These are phyloP conservation scores for Furcula furcula DNA, from an alignment of 2,888 invertebrate species.

Conservation along the genomic window DNA sequence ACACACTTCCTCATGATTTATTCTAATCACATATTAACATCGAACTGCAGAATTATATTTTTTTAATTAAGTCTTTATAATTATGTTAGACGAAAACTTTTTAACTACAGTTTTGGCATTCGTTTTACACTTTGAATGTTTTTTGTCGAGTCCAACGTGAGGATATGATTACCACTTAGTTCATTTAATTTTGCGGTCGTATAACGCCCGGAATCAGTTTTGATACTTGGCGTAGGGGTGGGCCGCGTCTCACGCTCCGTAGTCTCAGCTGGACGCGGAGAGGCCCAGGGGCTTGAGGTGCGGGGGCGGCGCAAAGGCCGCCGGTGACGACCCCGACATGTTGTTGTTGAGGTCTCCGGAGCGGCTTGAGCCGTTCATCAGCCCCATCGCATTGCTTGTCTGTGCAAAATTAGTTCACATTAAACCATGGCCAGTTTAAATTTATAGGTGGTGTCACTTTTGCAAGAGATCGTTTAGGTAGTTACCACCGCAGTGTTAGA, in stretches of 20 bases:
- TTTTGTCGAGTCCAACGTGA: conserved; percentile 22
- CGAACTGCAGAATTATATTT: conserved; percentile 9
- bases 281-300: conserved; percentile 82
- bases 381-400: conserved; percentile 69
- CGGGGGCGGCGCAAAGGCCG: conserved; percentile 71
- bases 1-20: conserved; percentile 17
- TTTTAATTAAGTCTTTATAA: neutral
- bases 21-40: conserved; percentile 26
- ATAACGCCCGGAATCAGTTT: conserved; percentile 48
- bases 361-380: conserved; percentile 80
- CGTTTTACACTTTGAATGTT: conserved; percentile 31
- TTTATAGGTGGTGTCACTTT: too few relatives aligned
- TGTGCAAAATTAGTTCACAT: conserved; percentile 43
- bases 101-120: conserved; percentile 65
- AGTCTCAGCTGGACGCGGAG: conserved; percentile 85
- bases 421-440: too few relatives aligned
- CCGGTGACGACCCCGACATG: conserved; percentile 81
- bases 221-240: conserved; percentile 75
- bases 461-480: too few relatives aligned
- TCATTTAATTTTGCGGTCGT: conserved; percentile 16
- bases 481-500: too few relatives aligned
- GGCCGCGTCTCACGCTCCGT: conserved; percentile 69
- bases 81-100: conserved; percentile 27
- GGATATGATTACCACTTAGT: too few relatives aligned
- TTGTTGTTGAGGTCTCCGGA: conserved; percentile 87